Evolutionary conservation across 2,888 invertebrate genomes (phyloP).

Genomic region (Apomyelois bistriatella): DNA sequence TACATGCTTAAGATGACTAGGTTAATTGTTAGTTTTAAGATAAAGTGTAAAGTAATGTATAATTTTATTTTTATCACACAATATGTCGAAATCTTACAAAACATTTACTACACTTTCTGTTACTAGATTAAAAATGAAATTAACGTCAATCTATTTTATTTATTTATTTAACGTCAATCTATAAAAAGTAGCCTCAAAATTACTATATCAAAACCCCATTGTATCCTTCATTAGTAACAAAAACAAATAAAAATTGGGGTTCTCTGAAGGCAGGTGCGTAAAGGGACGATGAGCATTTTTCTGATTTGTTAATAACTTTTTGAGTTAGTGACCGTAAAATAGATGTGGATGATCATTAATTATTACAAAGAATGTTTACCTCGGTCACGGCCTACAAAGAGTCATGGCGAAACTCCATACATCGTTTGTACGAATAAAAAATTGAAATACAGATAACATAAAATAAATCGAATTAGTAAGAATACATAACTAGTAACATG

Average conservation of each 20-base stretch:
- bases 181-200: constrained; percentile 6
- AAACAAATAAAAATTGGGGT: constrained; percentile 16
- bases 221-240: constrained; percentile 16
- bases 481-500: no score
- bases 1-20: no score
- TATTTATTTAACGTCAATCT: background rate
- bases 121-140: background rate
- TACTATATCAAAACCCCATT: constrained; percentile 6
- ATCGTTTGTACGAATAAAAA: no score
- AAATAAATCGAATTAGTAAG: no score
- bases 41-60: no score
- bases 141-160: no score
- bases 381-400: constrained; percentile 66
- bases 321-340: constrained; percentile 66
- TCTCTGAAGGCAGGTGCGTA: constrained; percentile 52
- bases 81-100: no score
- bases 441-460: no score
- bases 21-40: no score
- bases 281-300: constrained; percentile 38
- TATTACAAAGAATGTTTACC: constrained; percentile 67
- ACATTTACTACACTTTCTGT: background rate
- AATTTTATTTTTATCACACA: no score
- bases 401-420: no score
- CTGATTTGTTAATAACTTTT: constrained; percentile 67
- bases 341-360: constrained; percentile 71